Base-by-base conservation (phyloP, 2,113 vertebrate species). In the Aegotheles bennettii region DNA sequence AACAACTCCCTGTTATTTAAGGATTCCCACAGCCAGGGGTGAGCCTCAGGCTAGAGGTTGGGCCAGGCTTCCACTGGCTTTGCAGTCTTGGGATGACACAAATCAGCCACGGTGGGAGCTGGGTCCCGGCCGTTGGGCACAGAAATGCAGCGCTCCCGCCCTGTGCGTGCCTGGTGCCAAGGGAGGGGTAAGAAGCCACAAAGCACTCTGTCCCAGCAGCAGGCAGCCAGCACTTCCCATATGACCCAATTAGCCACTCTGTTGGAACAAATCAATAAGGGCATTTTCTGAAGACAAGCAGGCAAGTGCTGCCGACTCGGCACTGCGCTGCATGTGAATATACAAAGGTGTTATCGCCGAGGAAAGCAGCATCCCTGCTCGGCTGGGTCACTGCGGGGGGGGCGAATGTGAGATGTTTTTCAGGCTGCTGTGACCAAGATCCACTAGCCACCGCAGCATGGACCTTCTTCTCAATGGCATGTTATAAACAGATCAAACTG, bases 191-290 rank as follows among this genome's bases (percentile, higher is more conserved):
- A 67, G 83, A 5, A 74, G 71, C 47, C 13, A n/a, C 56, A 64
- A 19, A 78, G 63, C 3, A 2, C 75, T 50, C 33, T 4, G 14
- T 33, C 35, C 65, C 1, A 2, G 92, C 91, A 92, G 96, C 84
- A 60, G 90, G 89, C 94, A 57, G 70, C 50, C 83, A 88, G 93
- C 96, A 61, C 89, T 94, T 81, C 67, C 77, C 54, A 31, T 42
- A 13, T 97, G 97, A 97, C 96, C 96, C 96, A 97, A 96, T 97
- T 97, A 96, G 85, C 71, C 96, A 96, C 74, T 90, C 64, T 80
- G 8, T 96, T 1, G 70, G 95, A 97, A 97, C 92, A 79, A 97
- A 97, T 93, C 82, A 60, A 90, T 92, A 90, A 94, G 85, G 95
- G 94, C 96, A 92, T 85, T 59, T 83, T 89, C 91, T 73, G 74